Conservation (phyloP, 2,888 invertebrate species). For the Microctonus brassicae region DNA sequence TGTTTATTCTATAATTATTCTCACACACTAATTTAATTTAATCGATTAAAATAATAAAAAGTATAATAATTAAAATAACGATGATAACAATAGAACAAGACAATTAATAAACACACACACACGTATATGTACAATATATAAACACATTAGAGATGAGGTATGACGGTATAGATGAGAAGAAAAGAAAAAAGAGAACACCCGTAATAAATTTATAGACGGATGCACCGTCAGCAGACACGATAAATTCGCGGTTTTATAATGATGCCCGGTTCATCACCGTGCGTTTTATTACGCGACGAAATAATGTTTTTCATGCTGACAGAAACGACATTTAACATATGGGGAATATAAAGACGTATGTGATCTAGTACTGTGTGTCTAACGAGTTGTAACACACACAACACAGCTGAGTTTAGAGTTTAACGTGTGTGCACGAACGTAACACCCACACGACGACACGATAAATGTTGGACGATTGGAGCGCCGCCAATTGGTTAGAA, state of each 20-base stretch:
- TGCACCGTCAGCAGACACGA: slow-evolving; percentile 16
- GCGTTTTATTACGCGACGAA: slow-evolving; percentile 15
- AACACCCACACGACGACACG: slow-evolving; percentile 17
- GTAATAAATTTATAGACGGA: slow-evolving; percentile 4
- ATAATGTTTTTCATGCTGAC: slow-evolving; percentile 28
- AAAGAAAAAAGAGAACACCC: neutral
- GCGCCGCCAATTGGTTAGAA: neutral
- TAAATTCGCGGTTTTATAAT: slow-evolving; percentile 1
- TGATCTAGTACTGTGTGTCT: slow-evolving; percentile 4
- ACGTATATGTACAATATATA: no score
- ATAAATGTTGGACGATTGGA: neutral
- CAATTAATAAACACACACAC: neutral
- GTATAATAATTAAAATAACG: neutral
- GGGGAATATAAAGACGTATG: neutral
- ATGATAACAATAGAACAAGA: neutral
- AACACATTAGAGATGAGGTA: no score
- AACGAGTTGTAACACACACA: slow-evolving; percentile 7
- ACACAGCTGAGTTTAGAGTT: slow-evolving; percentile 2
- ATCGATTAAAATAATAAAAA: slow-evolving; percentile 2
- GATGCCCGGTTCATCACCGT: slow-evolving; percentile 5
- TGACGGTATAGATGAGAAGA: neutral
- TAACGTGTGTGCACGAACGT: slow-evolving; percentile 12
- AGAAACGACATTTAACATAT: slow-evolving; percentile 18
- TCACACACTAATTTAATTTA: no score
- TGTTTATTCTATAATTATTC: neutral